Evolutionary conservation across 2,113 vertebrate genomes (phyloP).

Genomic region (Oenanthe melanoleuca): DNA sequence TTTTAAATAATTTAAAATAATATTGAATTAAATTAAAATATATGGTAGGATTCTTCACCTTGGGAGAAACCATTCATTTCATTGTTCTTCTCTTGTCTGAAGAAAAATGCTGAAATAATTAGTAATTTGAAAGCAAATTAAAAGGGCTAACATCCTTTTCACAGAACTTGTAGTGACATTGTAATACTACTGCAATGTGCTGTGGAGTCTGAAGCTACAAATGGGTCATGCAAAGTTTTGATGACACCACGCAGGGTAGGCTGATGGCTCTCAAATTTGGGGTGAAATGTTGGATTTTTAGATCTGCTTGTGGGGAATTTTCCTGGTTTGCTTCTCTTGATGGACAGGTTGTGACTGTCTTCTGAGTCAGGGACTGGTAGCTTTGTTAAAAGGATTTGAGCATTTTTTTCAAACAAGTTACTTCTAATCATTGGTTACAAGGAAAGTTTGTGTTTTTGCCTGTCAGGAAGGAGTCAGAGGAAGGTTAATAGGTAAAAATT

Average conservation of each 20-base stretch:
- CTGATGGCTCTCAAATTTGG: not conserved
- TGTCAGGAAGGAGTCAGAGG: not conserved
- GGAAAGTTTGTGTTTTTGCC: not conserved
- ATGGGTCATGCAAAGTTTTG: not conserved
- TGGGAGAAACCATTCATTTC: not conserved
- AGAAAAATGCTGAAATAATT: not conserved
- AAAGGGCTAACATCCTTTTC: not conserved
- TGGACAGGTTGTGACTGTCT: not conserved
- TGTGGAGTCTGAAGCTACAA: not conserved
- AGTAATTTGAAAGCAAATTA: not conserved
- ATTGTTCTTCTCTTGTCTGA: not conserved
- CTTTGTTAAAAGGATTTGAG: not conserved
- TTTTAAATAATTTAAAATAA: not conserved
- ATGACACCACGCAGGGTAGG: not conserved
- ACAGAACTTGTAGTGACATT: rapidly evolving
- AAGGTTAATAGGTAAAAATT: not conserved
- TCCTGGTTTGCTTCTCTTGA: not conserved
- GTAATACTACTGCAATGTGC: not conserved
- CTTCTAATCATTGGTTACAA: not conserved
- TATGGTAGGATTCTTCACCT: not conserved
- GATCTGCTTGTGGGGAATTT: not conserved
- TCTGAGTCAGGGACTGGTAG: not conserved
- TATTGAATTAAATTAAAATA: not conserved
- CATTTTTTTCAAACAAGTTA: not conserved
- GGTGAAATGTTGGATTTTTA: not conserved